phyloP scores from a whole-genome alignment of 2,797 vertebrate genomes.

The Loris lydekkerianus region DNA sequence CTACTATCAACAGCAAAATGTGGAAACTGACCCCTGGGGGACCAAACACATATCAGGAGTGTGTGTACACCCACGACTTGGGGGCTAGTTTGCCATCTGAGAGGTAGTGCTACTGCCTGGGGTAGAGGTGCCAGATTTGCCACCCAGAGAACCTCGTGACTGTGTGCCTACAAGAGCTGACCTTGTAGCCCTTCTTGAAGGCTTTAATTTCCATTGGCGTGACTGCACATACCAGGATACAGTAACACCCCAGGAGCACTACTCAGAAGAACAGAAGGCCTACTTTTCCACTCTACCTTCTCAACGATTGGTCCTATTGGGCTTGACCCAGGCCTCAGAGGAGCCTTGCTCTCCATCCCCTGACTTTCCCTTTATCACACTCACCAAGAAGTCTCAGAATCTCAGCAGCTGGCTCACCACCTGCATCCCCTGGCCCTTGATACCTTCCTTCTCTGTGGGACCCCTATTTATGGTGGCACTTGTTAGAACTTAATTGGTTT shows the following conservation, averaged over 20 bases:
- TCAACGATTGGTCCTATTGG: slow-evolving; percentile 91
- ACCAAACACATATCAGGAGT: slow-evolving; percentile 96
- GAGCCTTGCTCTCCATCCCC: background rate
- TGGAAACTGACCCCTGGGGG: slow-evolving; percentile 94
- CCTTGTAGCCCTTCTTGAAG: slow-evolving; percentile 92
- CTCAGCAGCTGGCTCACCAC: slow-evolving; percentile 69
- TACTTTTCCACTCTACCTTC: slow-evolving; percentile 94
- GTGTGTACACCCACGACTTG: slow-evolving; percentile 95
- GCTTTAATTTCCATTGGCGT: slow-evolving; percentile 95
- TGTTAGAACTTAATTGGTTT: background rate
- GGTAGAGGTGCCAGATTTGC: slow-evolving; percentile 88
- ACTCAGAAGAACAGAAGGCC: slow-evolving; percentile 94
- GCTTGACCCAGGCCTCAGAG: slow-evolving; percentile 70
- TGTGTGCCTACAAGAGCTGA: slow-evolving; percentile 90
- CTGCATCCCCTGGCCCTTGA: slow-evolving; percentile 69
- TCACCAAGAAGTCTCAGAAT: slow-evolving; percentile 18
- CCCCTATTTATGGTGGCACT: slow-evolving; percentile 23
- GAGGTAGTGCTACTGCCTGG: slow-evolving; percentile 93
- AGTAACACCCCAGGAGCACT: slow-evolving; percentile 91
- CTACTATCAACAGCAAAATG: slow-evolving; percentile 94
- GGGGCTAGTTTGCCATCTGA: slow-evolving; percentile 98
- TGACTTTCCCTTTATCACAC: background rate
- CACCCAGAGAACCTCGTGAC: slow-evolving; percentile 89
- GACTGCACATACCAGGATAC: slow-evolving; percentile 95
- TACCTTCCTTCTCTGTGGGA: background rate